Evolutionary conservation across 1,140 invertebrate genomes (phyloP).

Genomic region (Drosophila malerkotliana): DNA sequence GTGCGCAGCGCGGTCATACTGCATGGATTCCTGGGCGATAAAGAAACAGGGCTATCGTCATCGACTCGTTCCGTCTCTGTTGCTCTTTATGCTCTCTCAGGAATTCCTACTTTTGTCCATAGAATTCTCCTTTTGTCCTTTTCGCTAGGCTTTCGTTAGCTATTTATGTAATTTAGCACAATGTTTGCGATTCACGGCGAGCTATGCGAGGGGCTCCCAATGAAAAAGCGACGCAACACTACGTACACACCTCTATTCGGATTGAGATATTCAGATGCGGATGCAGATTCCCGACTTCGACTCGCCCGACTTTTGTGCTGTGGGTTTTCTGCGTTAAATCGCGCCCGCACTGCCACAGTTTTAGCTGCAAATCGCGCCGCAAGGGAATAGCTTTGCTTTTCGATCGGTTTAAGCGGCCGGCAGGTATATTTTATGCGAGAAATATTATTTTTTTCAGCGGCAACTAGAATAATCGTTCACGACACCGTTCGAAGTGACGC

Average conservation of each 20-base stretch:
- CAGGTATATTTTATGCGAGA: conserved; percentile 62
- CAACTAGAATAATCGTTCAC: conserved; percentile 67
- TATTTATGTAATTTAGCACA: conserved; percentile 60
- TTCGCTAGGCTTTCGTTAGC: conserved; percentile 2
- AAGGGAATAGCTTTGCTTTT: conserved; percentile 56
- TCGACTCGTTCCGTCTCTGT: conserved; percentile 16
- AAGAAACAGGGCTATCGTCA: conserved; percentile 14
- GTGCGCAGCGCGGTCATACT: conserved; percentile 28
- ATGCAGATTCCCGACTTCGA: conserved; percentile 25
- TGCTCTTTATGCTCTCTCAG: conserved; percentile 13
- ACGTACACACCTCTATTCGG: conserved; percentile 46
- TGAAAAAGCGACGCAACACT: conserved; percentile 53
- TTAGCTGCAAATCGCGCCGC: conserved; percentile 61
- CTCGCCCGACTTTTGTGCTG: conserved; percentile 14
- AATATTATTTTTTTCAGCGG: conserved; percentile 68
- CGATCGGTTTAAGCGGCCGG: conserved; percentile 62
- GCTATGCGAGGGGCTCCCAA: conserved; percentile 25
- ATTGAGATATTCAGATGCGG: conserved; percentile 28
- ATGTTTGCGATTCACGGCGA: conserved; percentile 38
- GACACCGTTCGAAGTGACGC: conserved; percentile 73
- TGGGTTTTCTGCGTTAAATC: conserved; percentile 32
- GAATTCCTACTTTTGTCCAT: conserved; percentile 36
- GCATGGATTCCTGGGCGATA: conserved; percentile 18
- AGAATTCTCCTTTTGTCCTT: conserved; percentile 51
- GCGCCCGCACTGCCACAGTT: conserved; percentile 58